Conservation (phyloP, 2,113 vertebrate species). For the Grallaria varia region DNA sequence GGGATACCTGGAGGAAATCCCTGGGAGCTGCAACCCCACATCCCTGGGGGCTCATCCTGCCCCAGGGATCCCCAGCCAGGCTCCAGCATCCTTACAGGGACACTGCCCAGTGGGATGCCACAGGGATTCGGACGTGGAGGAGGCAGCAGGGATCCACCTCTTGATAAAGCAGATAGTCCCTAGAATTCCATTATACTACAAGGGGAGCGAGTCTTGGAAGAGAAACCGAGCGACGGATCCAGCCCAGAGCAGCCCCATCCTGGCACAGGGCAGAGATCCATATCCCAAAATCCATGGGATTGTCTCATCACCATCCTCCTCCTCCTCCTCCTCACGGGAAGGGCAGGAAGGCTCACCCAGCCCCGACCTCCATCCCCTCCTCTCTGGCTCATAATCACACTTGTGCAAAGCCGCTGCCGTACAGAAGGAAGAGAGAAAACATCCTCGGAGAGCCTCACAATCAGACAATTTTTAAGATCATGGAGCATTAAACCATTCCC, state of each 20-base stretch:
- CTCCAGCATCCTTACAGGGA: background rate
- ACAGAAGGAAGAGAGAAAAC: constrained; percentile 75
- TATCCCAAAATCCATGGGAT: background rate
- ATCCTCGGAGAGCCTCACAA: constrained; percentile 92
- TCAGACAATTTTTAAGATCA: constrained; percentile 99
- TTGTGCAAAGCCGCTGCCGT: constrained; percentile 84
- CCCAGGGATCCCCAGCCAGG: too few relatives aligned
- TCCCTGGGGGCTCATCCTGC: too few relatives aligned
- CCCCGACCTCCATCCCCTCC: constrained; percentile 20
- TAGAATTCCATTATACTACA: background rate
- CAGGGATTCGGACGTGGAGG: background rate
- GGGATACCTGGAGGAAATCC: background rate
- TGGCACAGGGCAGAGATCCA: background rate
- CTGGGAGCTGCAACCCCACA: rapidly evolving
- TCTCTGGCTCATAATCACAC: constrained; percentile 76
- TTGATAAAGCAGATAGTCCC: background rate
- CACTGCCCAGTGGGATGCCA: background rate
- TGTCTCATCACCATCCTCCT: background rate
- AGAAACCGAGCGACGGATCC: background rate
- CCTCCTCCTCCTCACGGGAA: background rate
- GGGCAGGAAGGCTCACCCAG: constrained; percentile 37
- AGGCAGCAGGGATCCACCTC: background rate
- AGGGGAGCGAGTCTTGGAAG: background rate
- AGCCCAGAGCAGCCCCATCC: background rate
- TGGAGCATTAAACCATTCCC: constrained; percentile 99